A percentile compares a stretch with the other conserved stretches of the same genome.
These are phyloP conservation scores for Choloepus hoffmanni DNA, from an alignment of 2,113 vertebrate genomes.

Conservation along the genomic window DNA sequence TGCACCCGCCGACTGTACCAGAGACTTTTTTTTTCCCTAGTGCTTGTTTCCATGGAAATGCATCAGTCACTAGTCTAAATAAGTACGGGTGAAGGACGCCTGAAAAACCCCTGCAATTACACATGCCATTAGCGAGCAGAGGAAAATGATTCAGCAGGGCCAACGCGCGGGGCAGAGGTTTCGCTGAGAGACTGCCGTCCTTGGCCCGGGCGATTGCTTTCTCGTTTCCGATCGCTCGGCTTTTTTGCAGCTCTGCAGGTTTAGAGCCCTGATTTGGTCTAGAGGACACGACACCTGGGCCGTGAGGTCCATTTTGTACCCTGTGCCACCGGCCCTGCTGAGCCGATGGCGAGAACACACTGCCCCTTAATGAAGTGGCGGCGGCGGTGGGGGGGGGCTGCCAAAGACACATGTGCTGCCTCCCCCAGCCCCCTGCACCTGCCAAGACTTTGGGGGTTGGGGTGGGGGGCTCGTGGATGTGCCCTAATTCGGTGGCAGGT, in stretches of 20 bases:
- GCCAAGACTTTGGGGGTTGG: not conserved
- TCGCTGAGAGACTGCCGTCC: slow-evolving; percentile 72
- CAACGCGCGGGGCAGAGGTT: slow-evolving; percentile 82
- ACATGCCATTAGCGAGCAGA: slow-evolving; percentile 86
- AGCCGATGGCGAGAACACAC: rapidly evolving
- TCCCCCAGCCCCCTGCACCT: rapidly evolving
- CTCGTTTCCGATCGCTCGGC: not conserved
- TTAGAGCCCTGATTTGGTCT: not conserved
- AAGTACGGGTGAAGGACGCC: slow-evolving; percentile 91
- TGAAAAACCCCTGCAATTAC: slow-evolving; percentile 89
- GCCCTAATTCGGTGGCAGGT: too few relatives aligned
- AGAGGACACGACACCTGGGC: not conserved
- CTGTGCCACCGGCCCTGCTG: rapidly evolving
- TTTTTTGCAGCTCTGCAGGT: not conserved
- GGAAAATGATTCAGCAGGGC: slow-evolving; percentile 86
- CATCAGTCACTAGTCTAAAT: slow-evolving; percentile 96
- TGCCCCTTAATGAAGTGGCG: rapidly evolving
- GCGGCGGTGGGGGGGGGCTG: not conserved
- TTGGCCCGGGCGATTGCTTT: slow-evolving; percentile 66
- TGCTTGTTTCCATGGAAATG: slow-evolving; percentile 95
- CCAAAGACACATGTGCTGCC: rapidly evolving
- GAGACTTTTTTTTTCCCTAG: slow-evolving; percentile 85
- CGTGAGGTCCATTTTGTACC: not conserved
- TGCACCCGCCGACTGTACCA: slow-evolving; percentile 88
- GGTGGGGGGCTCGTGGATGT: not conserved